Evolutionary conservation across 35 echinoderm and acorn worm genomes (phyloP).

Genomic region (Eucidaris tribuloides): DNA sequence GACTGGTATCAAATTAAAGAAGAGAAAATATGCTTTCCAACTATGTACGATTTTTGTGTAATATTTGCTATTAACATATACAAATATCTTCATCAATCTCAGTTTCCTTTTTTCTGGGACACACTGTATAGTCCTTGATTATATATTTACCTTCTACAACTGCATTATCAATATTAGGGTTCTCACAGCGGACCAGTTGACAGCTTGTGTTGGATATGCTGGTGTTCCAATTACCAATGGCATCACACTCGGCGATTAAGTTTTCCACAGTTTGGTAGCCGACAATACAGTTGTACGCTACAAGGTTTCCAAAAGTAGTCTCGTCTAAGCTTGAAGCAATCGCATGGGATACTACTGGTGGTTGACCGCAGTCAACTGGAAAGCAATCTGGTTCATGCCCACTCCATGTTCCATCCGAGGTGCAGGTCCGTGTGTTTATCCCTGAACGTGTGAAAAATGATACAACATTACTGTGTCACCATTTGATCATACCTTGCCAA

Average conservation of each 20-base stretch:
- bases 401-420: constrained; percentile 52
- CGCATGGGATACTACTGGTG: neutral
- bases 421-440: constrained; percentile 16
- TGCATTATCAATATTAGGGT: constrained; percentile 7
- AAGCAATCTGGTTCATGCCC: neutral
- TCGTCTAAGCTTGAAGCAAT: neutral
- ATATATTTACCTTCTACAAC: neutral
- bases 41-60: no score
- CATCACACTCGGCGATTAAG: neutral
- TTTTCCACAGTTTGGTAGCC: neutral
- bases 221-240: constrained; percentile 4
- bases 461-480: no score
- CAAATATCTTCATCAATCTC: no score
- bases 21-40: no score
- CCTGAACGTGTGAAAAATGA: no score
- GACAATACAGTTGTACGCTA: constrained; percentile 3
- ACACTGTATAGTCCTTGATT: no score
- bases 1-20: no score
- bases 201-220: neutral
- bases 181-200: neutral
- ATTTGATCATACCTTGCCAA: no score
- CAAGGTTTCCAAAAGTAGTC: constrained; percentile 20
- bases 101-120: no score
- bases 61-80: no score
- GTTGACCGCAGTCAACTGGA: constrained; percentile 22